A percentile compares a stretch with the other conserved stretches of the same genome.
phyloP scores from a whole-genome alignment of 2,888 invertebrate genomes.

The Xestia sexstrigata region DNA sequence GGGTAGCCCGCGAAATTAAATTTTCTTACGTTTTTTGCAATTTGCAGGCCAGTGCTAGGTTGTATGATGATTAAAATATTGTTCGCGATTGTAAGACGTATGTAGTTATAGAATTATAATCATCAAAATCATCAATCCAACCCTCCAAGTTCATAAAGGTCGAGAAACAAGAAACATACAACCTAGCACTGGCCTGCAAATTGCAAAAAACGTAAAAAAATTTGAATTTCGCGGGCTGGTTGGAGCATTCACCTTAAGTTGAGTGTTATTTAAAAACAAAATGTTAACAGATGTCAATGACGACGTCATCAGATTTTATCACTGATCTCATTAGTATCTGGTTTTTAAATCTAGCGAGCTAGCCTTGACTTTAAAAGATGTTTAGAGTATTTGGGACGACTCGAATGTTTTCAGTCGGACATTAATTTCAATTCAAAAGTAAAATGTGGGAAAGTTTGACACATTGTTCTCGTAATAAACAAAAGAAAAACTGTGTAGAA shows the following conservation, averaged over 20 bases:
- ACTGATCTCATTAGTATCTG: slow-evolving; percentile 4
- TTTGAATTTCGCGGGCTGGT: too few relatives aligned
- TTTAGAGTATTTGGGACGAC: neutral
- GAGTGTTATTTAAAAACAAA: slow-evolving; percentile 1
- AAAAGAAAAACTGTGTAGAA: neutral
- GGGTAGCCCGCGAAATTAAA: too few relatives aligned
- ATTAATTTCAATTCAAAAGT: neutral
- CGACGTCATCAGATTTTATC: slow-evolving; percentile 30
- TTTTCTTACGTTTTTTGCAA: too few relatives aligned
- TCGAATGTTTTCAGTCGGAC: neutral
- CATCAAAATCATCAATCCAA: too few relatives aligned
- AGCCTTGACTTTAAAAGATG: slow-evolving; percentile 34
- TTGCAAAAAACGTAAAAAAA: too few relatives aligned
- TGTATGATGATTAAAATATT: too few relatives aligned
- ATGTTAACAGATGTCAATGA: slow-evolving; percentile 24
- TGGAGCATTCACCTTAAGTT: neutral
- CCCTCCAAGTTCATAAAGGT: too few relatives aligned
- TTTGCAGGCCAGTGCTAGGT: too few relatives aligned
- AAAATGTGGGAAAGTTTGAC: neutral
- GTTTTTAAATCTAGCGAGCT: slow-evolving; percentile 7
- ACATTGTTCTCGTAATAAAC: neutral
- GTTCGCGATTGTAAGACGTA: too few relatives aligned
- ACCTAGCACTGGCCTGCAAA: too few relatives aligned
- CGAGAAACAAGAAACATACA: too few relatives aligned
- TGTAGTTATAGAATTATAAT: too few relatives aligned